These are phyloP conservation scores for Megatriorchis doriae DNA, from an alignment of 2,113 vertebrate genomes.

Conservation along the genomic window DNA sequence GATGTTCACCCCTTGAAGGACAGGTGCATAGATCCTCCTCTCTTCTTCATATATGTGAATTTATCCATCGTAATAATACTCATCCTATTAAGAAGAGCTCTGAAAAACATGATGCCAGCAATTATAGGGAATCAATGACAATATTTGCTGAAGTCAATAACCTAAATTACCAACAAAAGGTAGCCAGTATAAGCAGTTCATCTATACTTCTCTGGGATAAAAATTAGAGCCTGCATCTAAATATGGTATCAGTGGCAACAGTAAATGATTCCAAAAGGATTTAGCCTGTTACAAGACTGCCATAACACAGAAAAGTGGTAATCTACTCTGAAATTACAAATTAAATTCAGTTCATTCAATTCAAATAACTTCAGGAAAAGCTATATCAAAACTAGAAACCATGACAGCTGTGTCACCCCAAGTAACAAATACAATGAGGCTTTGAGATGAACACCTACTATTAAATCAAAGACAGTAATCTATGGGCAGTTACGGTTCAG, in stretches of 20 bases:
- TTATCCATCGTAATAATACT: neutral
- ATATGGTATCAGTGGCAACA: neutral
- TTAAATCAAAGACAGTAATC: slow-evolving; percentile 3
- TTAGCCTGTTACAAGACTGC: neutral
- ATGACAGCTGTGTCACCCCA: neutral
- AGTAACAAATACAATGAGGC: neutral
- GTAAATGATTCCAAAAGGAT: neutral
- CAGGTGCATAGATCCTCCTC: neutral
- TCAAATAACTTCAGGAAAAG: neutral
- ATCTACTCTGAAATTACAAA: neutral
- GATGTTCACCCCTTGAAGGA: neutral
- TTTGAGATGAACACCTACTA: neutral
- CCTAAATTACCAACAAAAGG: neutral
- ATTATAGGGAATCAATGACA: slow-evolving; percentile 29
- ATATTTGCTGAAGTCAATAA: slow-evolving; percentile 24
- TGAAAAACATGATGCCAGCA: neutral
- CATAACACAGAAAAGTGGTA: neutral
- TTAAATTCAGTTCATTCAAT: neutral
- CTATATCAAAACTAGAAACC: neutral
- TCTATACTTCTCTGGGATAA: neutral
- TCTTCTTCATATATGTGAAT: neutral
- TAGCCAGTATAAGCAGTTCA: neutral
- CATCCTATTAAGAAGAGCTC: neutral
- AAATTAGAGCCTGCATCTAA: neutral
- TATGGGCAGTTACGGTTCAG: neutral